Conservation (phyloP, 1,140 invertebrate species). For the Watersipora subatra region DNA sequence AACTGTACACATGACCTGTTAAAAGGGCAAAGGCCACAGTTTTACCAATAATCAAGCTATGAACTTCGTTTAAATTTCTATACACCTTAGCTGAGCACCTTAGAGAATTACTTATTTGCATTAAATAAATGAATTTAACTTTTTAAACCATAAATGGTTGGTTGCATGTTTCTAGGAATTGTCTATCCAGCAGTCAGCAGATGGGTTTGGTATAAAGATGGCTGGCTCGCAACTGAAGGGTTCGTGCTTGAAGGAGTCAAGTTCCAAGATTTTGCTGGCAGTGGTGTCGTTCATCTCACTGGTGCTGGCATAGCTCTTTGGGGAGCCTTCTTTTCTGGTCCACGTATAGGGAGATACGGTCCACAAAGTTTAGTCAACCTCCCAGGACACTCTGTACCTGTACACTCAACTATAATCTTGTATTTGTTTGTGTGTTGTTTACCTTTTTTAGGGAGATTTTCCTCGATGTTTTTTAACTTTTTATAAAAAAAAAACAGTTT, state of each 20-base stretch:
- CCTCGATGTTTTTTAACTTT: conserved; percentile 14
- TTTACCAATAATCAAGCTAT: too few relatives aligned
- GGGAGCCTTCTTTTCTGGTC: conserved; percentile 35
- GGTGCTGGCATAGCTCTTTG: conserved; percentile 46
- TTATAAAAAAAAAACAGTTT: too few relatives aligned
- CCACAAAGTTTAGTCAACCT: conserved; percentile 21
- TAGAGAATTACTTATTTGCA: too few relatives aligned
- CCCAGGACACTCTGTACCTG: conserved; percentile 17
- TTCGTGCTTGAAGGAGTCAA: background rate
- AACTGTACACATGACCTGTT: too few relatives aligned
- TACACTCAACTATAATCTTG: too few relatives aligned
- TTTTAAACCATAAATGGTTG: background rate
- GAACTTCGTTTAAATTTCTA: too few relatives aligned
- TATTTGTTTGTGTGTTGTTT: conserved; percentile 15
- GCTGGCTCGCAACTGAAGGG: background rate
- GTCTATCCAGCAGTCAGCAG: background rate
- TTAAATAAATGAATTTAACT: too few relatives aligned
- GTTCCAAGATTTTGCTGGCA: conserved; percentile 30
- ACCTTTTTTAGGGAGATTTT: background rate
- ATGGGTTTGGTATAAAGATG: background rate
- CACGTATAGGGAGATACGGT: conserved; percentile 33
- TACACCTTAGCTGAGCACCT: too few relatives aligned
- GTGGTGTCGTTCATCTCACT: conserved; percentile 43
- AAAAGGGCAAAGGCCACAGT: too few relatives aligned
- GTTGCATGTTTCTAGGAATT: background rate